phyloP scores from a whole-genome alignment of 2,797 vertebrate species.

The Spinibarbus caldwelli region DNA sequence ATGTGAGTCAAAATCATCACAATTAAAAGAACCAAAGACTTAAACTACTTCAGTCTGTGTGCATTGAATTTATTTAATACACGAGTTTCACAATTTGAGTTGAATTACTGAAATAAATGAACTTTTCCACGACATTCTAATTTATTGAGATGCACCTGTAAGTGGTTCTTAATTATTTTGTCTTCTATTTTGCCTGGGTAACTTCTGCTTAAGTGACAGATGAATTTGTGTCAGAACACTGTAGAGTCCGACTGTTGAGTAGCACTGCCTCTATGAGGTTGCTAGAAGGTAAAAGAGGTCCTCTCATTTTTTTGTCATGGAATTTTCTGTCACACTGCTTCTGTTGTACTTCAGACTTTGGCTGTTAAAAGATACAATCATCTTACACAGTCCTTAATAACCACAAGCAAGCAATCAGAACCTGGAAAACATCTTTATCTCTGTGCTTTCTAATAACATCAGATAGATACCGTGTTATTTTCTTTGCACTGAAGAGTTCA shows the following conservation, averaged over 20 bases:
- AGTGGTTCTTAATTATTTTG: not conserved
- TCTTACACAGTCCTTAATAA: conserved; percentile 26
- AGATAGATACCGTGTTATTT: conserved; percentile 28
- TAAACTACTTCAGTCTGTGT: too few relatives aligned
- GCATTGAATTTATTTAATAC: too few relatives aligned
- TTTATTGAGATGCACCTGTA: too few relatives aligned
- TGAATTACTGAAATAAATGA: too few relatives aligned
- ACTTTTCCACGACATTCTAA: too few relatives aligned
- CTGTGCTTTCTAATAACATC: conserved; percentile 32
- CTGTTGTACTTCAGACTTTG: conserved; percentile 35
- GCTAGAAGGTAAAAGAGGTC: not conserved
- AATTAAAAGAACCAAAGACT: too few relatives aligned
- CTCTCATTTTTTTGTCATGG: not conserved
- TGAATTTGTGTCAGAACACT: not conserved
- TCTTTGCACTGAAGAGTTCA: conserved; percentile 31
- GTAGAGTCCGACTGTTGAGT: not conserved
- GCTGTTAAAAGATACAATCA: conserved; percentile 44
- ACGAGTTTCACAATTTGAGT: too few relatives aligned
- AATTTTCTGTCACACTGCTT: not conserved
- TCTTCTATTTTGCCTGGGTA: not conserved
- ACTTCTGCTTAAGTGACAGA: not conserved
- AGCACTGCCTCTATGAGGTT: conserved; percentile 1
- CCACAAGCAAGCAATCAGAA: conserved; percentile 25
- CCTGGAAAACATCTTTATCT: conserved; percentile 27
- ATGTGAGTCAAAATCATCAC: too few relatives aligned